These are phyloP conservation scores for Caenorhabditis angaria DNA, from an alignment of 2,888 invertebrate genomes.

Conservation along the genomic window DNA sequence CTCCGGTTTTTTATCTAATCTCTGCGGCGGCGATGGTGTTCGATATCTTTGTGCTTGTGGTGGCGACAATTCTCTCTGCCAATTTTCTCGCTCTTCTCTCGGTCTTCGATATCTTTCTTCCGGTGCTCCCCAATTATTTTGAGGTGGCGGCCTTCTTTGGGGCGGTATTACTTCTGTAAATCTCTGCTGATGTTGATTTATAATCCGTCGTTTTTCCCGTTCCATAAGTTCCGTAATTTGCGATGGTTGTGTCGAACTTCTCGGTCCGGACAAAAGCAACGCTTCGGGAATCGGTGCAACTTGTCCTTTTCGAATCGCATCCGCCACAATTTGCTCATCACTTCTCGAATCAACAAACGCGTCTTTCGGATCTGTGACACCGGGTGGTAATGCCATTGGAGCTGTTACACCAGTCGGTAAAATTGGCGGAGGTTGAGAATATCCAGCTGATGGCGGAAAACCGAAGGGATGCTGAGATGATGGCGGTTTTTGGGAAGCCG, in stretches of 20 bases:
- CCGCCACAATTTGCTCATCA: constrained; percentile 29
- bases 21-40: constrained; percentile 4
- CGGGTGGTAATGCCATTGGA: constrained; percentile 10
- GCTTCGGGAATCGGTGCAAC: constrained; percentile 36
- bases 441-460: constrained; percentile 5
- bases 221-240: not conserved
- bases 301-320: constrained; percentile 34
- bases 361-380: not conserved
- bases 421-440: constrained; percentile 7
- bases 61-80: not conserved
- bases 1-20: not conserved
- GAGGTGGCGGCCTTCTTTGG: not conserved
- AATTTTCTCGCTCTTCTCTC: too few species aligned
- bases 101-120: too few species aligned
- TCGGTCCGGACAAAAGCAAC: constrained; percentile 6
- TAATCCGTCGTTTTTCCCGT: constrained; percentile 19
- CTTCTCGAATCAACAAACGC: not conserved
- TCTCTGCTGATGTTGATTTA: not conserved
- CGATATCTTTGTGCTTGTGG: not conserved
- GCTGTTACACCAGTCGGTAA: constrained; percentile 10
- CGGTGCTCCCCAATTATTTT: too few species aligned
- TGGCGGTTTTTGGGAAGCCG: not conserved
- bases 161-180: not conserved
- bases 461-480: not conserved
- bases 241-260: not conserved